phyloP scores from a whole-genome alignment of 2,113 vertebrate genomes.

The Gila orcuttii region DNA sequence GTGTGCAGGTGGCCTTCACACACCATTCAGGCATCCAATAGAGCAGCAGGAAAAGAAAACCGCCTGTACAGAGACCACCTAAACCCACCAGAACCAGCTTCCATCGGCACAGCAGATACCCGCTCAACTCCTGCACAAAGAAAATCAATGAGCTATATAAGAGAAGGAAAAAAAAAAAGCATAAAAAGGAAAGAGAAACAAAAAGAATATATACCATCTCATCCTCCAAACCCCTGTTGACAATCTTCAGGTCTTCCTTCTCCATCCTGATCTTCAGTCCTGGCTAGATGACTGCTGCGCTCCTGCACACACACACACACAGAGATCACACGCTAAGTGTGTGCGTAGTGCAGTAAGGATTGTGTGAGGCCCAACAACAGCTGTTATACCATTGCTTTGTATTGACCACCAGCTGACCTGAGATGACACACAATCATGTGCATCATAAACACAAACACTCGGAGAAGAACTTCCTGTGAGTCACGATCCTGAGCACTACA shows the following conservation, averaged over 20 bases:
- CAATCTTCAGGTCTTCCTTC: slow-evolving; percentile 86
- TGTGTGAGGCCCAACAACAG: slow-evolving; percentile 20
- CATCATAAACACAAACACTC: slow-evolving; percentile 23
- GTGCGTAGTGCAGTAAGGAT: not conserved
- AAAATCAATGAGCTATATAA: not conserved
- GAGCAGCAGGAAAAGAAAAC: slow-evolving; percentile 94
- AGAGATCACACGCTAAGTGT: slow-evolving; percentile 9
- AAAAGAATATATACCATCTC: slow-evolving; percentile 85
- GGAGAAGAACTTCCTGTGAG: not conserved
- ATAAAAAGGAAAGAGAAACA: not conserved
- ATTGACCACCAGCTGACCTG: slow-evolving; percentile 30
- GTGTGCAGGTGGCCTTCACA: slow-evolving; percentile 88
- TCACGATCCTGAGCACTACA: slow-evolving; percentile 11
- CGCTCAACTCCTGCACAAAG: slow-evolving; percentile 84
- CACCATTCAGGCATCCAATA: slow-evolving; percentile 99
- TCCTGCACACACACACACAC: slow-evolving; percentile 62
- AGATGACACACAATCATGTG: slow-evolving; percentile 14
- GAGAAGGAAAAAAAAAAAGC: not conserved
- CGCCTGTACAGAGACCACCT: slow-evolving; percentile 88
- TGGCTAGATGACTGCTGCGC: slow-evolving; percentile 54
- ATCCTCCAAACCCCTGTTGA: slow-evolving; percentile 93
- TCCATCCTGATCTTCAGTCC: slow-evolving; percentile 83
- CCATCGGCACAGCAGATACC: slow-evolving; percentile 89
- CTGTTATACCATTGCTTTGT: slow-evolving; percentile 38
- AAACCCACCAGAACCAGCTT: slow-evolving; percentile 84